phyloP scores from a whole-genome alignment of 2,888 invertebrate species.

The Lamproptera curius region DNA sequence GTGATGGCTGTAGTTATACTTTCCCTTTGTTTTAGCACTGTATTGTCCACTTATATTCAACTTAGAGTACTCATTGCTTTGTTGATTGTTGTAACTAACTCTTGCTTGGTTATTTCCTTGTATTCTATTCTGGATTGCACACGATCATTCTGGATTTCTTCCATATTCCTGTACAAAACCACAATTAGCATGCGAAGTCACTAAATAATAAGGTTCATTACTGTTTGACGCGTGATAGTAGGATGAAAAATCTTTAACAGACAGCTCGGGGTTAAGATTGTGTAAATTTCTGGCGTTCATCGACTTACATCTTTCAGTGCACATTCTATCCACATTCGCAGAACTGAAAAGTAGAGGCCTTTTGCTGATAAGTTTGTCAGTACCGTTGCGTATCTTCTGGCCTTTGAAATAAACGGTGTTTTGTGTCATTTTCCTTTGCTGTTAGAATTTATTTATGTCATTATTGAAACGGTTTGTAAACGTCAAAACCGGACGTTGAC shows the following conservation, averaged over 20 bases:
- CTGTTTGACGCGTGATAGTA: slow-evolving; percentile 2
- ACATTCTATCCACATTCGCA: slow-evolving; percentile 31
- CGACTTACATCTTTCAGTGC: slow-evolving; percentile 34
- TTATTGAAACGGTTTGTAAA: slow-evolving; percentile 8
- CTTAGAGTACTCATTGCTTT: neutral
- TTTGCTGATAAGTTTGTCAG: neutral
- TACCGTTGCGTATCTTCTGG: slow-evolving; percentile 3
- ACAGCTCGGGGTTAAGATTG: neutral
- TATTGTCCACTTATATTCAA: too few relatives aligned
- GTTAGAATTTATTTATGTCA: slow-evolving; percentile 23
- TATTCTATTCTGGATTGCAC: neutral
- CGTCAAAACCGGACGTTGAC: neutral
- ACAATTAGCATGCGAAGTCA: slow-evolving; percentile 8
- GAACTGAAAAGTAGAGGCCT: slow-evolving; percentile 30
- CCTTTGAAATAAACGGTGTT: slow-evolving; percentile 24
- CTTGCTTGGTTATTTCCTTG: neutral
- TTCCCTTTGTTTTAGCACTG: too few relatives aligned
- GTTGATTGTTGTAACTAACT: neutral
- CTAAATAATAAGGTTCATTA: slow-evolving; percentile 2
- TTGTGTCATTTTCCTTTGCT: slow-evolving; percentile 26
- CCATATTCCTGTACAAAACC: neutral
- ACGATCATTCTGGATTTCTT: neutral
- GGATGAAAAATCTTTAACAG: slow-evolving; percentile 12
- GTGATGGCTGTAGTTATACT: too few relatives aligned
- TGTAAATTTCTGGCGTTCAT: too few relatives aligned